Base-by-base conservation (phyloP, 92 coral and sea anemone genomes). In the Heteractis magnifica region DNA sequence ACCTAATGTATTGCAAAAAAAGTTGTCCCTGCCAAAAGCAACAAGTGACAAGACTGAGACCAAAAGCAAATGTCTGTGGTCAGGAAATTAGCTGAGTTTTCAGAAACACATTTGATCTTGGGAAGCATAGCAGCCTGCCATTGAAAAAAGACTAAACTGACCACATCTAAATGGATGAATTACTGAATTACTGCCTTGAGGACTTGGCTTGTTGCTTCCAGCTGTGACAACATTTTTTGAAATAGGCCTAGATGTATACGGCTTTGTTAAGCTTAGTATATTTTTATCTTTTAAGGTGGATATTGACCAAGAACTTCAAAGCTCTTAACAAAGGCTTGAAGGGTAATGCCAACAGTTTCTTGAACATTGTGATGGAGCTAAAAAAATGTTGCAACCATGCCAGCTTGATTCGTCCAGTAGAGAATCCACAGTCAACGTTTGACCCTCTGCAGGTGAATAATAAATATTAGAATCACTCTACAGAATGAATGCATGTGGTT, bases 301-400 rank as follows among this genome's bases (percentile, higher is more conserved):
- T 96, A 72, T 89, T 96, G 71, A 94, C 99, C 4, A 96, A 96
- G 85, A 96, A 96, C 90, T 96, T 87, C 87, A 90, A 88, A 71
- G 98, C 98, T 34, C 81, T 96, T 79, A 96, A 96, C 82, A 96
- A 96, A 86, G 99, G 99, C 4, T 77, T 96, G 85, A 96, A 96
- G 68, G 99, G 99, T 50, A 96, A 96, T 73, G 77, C 87, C 18
- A 96, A 92, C 87, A 96, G 96, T 52, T 96, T 96, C 65, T 76
- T 96, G 26, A 96, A 96, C 87, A 96, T 96, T 72, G 98, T 96
- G 60, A 96, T 96, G 99, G 99, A 96, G 87, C 87, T 96, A 83
- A 96, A 96, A 83, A 96, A 96, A 78, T 96, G 99, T 76, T 88
- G 97, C 75, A 96, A 96, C 86, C 99, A 96, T 59, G 90, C 99